Base-by-base conservation (phyloP, 1,140 invertebrate genomes). In the Polypedilum vanderplanki region DNA sequence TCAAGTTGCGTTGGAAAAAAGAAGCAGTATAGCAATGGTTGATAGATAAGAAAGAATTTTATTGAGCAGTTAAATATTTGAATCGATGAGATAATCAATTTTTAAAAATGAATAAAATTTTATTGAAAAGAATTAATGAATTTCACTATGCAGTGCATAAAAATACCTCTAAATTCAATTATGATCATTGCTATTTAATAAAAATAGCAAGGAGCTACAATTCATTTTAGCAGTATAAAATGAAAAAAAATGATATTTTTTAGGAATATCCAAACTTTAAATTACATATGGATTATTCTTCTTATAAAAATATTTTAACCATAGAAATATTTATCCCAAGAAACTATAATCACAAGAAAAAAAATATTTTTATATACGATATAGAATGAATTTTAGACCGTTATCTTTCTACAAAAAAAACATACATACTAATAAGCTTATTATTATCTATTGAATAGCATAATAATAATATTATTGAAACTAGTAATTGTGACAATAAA, bases 231-330 rank as follows among this genome's bases (percentile, higher is more conserved):
- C 24, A 33, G 5, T 3, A 33, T 33, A 5, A 33, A 33, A 33
- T 33, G 24, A 5, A 33, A 33, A n/a, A 57, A 57, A 57, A 1
- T 57, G n/a, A 57, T 33, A 33, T 57, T 46, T 46, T 46, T 46
- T 46, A 15, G 8, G 8, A 46, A 46, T 57, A 10, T 46, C 15
- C 41, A 10, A 57, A 57, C 12, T 57, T 12, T 12, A n/a, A 57
- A 57, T 4, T n/a, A 1, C 12, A 57, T 46, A 15, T 57, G 10
- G 15, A 57, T 57, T 57, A 57, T n/a, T 57, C 46, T 57, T 57
- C n/a, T 57, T 57, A 57, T 57, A n/a, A 57, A 57, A 57, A 57
- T 57, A 57, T 57, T 57, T 57, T 57, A 57, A 57, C 46, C 46
- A 57, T 57, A 57, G 46, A 57, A 33, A 4, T 57, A 57, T 57